Base-by-base conservation (phyloP, 2,113 vertebrate genomes). In the Poecile atricapillus region DNA sequence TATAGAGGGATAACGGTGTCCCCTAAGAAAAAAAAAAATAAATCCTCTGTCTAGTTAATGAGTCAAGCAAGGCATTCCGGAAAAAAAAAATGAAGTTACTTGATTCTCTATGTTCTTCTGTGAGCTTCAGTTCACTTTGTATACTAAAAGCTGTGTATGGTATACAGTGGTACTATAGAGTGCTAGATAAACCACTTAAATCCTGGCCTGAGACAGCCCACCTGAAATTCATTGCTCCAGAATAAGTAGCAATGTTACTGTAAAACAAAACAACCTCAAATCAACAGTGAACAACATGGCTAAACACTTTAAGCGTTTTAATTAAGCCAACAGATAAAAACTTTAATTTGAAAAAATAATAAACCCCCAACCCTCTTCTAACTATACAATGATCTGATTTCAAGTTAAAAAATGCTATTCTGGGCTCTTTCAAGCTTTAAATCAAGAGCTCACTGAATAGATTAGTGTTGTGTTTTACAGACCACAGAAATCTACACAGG, bases 1-100 rank as follows among this genome's bases (percentile, higher is more conserved):
- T 98, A 98, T 0, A 98, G 96, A 60, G 98, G 98, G 83, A 98
- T 98, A 87, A 98, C 98, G 21, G 97, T 97, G 77, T 98, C 98
- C 59, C 98, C 98, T 98, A 70, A 83, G 31, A 89, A 95, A 37
- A 77, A 56, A 60, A 58, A 71, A 9, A 55, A 37, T 37, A 37
- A 39, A 39, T 3, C 49, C 13, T 8, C 14, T 53, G 43, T 25
- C 33, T 78, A 74, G 20, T 80, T 70, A 76, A 1, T 47, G 46
- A 88, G 25, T 69, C 67, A 86, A 63, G n/a, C 4, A 85, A 94
- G 8, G n/a, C 75, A 49, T 44, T 31, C 63, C 37, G 13, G 39
- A 31, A 71, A 89, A 75, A 83, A 25, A 5, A 20, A 7, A 3
- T 4, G 1, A 74, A 63, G 23, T 74, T 81, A 28, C 11, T 78